Evolutionary conservation across 2,797 vertebrate species (phyloP).

Genomic region (Xerus rutilus): DNA sequence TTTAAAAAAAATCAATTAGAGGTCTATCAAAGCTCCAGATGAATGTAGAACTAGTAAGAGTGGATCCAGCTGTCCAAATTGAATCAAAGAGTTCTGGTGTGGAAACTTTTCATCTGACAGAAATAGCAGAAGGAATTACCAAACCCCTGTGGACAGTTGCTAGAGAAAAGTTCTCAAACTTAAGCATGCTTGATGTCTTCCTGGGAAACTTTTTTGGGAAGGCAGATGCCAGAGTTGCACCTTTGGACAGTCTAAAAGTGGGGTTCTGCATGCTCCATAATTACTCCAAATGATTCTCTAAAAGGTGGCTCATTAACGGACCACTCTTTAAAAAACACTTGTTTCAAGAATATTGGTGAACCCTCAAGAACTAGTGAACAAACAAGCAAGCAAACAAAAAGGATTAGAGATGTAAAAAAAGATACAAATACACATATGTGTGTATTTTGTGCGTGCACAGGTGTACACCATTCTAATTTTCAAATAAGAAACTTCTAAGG

Average conservation of each 20-base stretch:
- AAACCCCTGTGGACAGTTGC: not conserved
- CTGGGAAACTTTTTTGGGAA: not conserved
- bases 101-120: not conserved
- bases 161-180: not conserved
- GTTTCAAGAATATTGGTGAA: not conserved
- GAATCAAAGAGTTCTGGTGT: conserved; percentile 26
- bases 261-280: not conserved
- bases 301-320: not conserved
- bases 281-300: not conserved
- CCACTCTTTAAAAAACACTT: not conserved
- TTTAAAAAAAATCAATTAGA: not conserved
- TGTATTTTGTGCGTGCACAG: not conserved
- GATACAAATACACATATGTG: not conserved
- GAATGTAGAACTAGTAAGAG: not conserved
- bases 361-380: not conserved
- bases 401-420: not conserved
- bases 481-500: not conserved
- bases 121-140: conserved; percentile 1
- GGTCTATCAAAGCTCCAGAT: conserved; percentile 24
- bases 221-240: too few species aligned
- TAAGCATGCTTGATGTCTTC: not conserved
- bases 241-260: not conserved
- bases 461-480: not conserved
- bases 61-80: conserved; percentile 7
- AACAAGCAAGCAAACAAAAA: not conserved